Conservation (phyloP, 2,797 vertebrate genomes). For the Pseudopleuronectes americanus region DNA sequence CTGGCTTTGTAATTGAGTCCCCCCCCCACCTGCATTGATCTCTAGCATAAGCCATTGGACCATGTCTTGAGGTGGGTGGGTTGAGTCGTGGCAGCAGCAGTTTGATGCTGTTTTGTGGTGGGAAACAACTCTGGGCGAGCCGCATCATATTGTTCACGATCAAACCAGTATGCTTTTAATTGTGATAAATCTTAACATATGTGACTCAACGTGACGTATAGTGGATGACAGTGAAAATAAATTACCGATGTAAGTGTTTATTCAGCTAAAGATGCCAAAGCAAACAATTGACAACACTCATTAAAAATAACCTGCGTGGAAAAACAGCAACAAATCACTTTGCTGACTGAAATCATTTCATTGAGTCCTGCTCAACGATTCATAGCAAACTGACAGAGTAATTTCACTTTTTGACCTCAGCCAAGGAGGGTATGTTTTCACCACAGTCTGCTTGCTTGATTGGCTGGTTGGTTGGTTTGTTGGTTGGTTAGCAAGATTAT, state of each 20-base stretch:
- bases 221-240: neutral
- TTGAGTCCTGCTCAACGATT: neutral
- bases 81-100: slow-evolving; percentile 21
- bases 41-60: slow-evolving; percentile 74
- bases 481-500: too few relatives aligned
- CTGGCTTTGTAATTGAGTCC: slow-evolving; percentile 84
- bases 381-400: too few relatives aligned
- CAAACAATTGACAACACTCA: neutral
- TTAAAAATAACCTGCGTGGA: too few relatives aligned
- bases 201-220: neutral
- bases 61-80: slow-evolving; percentile 49
- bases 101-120: neutral
- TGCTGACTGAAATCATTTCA: neutral
- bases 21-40: slow-evolving; percentile 74
- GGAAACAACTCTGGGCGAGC: neutral
- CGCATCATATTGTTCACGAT: neutral
- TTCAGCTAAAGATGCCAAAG: neutral
- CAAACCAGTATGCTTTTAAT: neutral
- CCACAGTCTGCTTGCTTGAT: too few relatives aligned
- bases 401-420: neutral
- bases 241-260: neutral
- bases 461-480: too few relatives aligned
- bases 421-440: too few relatives aligned
- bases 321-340: neutral
- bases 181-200: too few relatives aligned